Evolutionary conservation across 2,888 invertebrate genomes (phyloP).

Genomic region (Lycia hirtaria): DNA sequence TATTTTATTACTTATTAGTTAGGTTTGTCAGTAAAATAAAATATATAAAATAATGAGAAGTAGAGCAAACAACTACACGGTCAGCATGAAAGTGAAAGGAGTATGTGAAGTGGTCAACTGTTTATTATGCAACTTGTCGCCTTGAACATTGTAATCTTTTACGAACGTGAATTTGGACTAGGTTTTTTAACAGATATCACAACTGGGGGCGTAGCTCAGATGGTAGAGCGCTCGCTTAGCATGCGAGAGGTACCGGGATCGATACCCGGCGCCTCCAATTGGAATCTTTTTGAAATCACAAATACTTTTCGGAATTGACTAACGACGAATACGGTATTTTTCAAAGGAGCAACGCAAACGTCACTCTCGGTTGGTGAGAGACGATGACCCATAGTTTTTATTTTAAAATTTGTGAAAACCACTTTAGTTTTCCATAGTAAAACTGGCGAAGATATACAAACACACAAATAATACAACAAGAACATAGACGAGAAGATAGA

Average conservation of each 20-base stretch:
- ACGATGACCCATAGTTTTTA: too few species aligned
- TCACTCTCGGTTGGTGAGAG: too few species aligned
- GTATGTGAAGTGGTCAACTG: conserved; percentile 5
- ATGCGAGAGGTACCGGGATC: conserved; percentile 85
- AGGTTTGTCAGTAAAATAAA: background rate
- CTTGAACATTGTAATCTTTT: conserved; percentile 7
- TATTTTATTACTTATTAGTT: background rate
- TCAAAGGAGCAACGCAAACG: too few species aligned
- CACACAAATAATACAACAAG: too few species aligned
- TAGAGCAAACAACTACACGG: conserved; percentile 8
- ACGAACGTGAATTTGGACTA: background rate
- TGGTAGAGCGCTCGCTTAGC: conserved; percentile 86
- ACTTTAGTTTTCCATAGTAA: too few species aligned
- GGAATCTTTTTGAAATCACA: conserved; percentile 13
- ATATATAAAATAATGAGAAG: conserved; percentile 6
- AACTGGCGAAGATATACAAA: too few species aligned
- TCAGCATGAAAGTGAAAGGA: conserved; percentile 25
- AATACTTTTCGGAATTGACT: too few species aligned
- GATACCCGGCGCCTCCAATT: conserved; percentile 84
- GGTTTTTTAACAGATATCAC: conserved; percentile 22
- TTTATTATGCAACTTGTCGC: conserved; percentile 12
- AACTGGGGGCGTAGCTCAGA: conserved; percentile 82
- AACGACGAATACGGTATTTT: too few species aligned
- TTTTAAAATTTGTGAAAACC: too few species aligned
- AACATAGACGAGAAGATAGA: too few species aligned